Evolutionary conservation across 2,113 vertebrate genomes (phyloP), one percentile per base, ranked within the genome.

Genomic region (Campylorhamphus procurvoides): DNA sequence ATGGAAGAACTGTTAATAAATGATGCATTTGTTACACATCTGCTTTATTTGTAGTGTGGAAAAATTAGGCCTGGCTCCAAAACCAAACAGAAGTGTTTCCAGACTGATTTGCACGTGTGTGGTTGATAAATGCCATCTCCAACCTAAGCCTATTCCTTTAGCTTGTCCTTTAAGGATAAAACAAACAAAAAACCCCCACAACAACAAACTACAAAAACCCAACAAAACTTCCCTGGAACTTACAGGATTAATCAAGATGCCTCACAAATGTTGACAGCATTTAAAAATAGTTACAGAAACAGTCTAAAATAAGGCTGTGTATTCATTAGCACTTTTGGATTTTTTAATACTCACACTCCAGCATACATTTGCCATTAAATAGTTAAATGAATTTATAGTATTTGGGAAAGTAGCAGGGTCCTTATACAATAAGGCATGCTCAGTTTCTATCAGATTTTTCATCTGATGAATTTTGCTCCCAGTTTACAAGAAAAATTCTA

Each of bases 1-100:
- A 94, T 40, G 40, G 52, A 90, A 78, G 39, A 90, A 68, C 64
- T 91, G 39, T 71, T 95, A 89, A 82, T 82, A 79, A 86, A 68
- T 18, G 7, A 78, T 78, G 77, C 62, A 82, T 89, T 87, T 92
- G 31, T 91, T 75, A 94, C 37, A 68, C 33, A 84, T 63, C 47
- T 49, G 14, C 60, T 93, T 88, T 71, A 67, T 55, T 11, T 72
- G 7, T 37, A 67, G 17, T 0, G 8, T 27, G 28, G 35, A 90
- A 88, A 78, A 94, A 78, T 46, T 29, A 78, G 56, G 76, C 83
- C 47, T 64, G 72, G 22, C 56, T 90, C 64, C 69, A 96, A 95
- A 92, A 78, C n/a, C 22, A 84, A 74, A 92, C 6, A 52, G 42
- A 63, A 77, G 25, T 2, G 1, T 80, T 88, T 93, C 52, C 56